These are phyloP conservation scores for Athalia circularis DNA, from an alignment of 2,888 invertebrate genomes.

Conservation along the genomic window DNA sequence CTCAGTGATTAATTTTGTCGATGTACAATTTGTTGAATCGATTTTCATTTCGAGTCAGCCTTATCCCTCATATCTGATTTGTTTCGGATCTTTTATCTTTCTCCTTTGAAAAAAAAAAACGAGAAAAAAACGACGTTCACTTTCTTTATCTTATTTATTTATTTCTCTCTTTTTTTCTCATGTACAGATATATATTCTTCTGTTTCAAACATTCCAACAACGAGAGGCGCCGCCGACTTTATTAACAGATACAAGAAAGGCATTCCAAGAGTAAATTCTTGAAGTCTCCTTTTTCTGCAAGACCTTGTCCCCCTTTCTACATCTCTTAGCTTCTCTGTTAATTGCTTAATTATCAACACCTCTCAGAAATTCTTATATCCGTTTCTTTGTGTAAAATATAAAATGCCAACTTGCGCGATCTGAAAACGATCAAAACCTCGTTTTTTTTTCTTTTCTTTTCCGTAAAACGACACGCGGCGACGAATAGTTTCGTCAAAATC, in stretches of 20 bases:
- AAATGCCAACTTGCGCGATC: neutral
- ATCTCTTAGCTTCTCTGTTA: conserved; percentile 49
- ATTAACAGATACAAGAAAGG: conserved; percentile 58
- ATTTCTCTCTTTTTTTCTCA: neutral
- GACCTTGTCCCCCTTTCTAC: conserved; percentile 17
- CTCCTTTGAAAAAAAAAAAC: neutral
- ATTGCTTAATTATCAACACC: conserved; percentile 59
- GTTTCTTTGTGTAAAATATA: neutral
- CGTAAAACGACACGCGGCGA: too few relatives aligned
- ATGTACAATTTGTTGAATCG: neutral
- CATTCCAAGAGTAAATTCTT: conserved; percentile 56
- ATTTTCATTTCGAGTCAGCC: neutral
- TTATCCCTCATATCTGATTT: too few relatives aligned
- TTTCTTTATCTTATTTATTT: neutral
- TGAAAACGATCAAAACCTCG: neutral
- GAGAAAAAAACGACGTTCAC: too few relatives aligned
- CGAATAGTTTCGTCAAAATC: neutral
- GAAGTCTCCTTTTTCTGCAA: conserved; percentile 49
- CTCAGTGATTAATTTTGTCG: conserved; percentile 5
- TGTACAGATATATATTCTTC: neutral
- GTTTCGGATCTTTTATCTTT: neutral
- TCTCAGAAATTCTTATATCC: conserved; percentile 39
- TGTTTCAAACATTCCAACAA: conserved; percentile 4
- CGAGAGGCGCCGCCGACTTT: conserved; percentile 43
- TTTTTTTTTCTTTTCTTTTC: neutral